Base-by-base conservation (phyloP, 2,113 vertebrate species). In the Pseudorasbora parva region DNA sequence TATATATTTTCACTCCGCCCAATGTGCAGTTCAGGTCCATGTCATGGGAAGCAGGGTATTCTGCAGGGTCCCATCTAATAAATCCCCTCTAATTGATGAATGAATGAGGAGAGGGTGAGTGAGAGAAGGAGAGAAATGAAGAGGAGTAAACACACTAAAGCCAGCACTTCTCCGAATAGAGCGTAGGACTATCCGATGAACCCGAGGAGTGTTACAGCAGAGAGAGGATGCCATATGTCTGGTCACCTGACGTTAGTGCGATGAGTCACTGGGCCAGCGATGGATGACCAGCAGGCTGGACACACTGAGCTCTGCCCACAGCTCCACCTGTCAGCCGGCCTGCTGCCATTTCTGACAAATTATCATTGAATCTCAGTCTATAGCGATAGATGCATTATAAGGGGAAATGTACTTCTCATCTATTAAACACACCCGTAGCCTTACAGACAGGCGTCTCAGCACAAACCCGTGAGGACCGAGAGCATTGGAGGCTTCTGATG, bases 311-410 rank as follows among this genome's bases (percentile, higher is more conserved):
- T 56, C 69, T 79, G 72, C 72, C 78, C 17, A 66, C 41, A 11
- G 72, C 78, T 84, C 86, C 86, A 84, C 82, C 86, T 87, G 86
- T 84, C 78, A 78, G n/a, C 82, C 86, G 72, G 78, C 81, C 86
- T 84, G 82, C 62, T 84, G 80, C 59, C 33, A 47, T 51, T 41
- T 49, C 45, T 84, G 86, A 78, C 72, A 87, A 47, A 72, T 64
- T 37, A 78, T n/a, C 43, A 62, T 72, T 23, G 71, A 5, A 41
- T 81, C 51, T 80, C 57, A 59, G 19, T 9, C 41, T 75, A 60
- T 25, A 30, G 75, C 45, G 69, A 74, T 19, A 73, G 41, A 72
- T 79, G 71, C 51, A 30, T 12, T 84, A 19, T 30, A 43, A 3
- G 12, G 43, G 25, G 8, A 51, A 75, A 19, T 33, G 8, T 41